A percentile compares a stretch with the other conserved stretches of the same genome.
Conservation (phyloP, 2,888 invertebrate species). For the Drosophila hamatofila region DNA sequence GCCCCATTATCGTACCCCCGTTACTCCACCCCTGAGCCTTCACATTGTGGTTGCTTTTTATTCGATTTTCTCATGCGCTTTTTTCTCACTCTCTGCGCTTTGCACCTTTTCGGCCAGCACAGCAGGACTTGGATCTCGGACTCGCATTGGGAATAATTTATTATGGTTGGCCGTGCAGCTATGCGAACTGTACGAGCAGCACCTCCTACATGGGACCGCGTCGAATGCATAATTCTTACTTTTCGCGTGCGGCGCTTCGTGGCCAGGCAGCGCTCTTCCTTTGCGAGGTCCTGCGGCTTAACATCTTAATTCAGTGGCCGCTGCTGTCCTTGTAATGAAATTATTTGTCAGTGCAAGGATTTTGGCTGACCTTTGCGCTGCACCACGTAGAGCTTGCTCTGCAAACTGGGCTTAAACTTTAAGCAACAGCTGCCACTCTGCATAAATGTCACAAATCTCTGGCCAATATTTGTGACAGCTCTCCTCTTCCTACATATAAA, state of each 20-base stretch:
- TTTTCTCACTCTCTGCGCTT: constrained; percentile 35
- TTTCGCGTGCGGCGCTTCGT: constrained; percentile 50
- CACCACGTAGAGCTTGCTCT: constrained; percentile 2
- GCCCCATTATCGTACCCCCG: neutral
- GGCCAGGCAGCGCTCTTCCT: constrained; percentile 23
- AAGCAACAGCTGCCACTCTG: constrained; percentile 15
- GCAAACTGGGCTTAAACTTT: constrained; percentile 26
- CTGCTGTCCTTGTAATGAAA: constrained; percentile 67
- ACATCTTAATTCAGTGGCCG: constrained; percentile 60
- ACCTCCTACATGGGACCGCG: neutral
- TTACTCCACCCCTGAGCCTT: neutral
- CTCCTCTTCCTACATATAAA: neutral
- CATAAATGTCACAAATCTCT: constrained; percentile 31
- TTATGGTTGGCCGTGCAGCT: constrained; percentile 54
- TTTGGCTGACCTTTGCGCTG: constrained; percentile 23
- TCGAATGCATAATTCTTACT: constrained; percentile 73
- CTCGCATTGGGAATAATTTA: constrained; percentile 73
- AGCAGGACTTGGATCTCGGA: constrained; percentile 39
- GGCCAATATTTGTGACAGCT: constrained; percentile 38
- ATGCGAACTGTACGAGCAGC: neutral
- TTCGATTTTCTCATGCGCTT: constrained; percentile 52
- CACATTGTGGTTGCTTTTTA: constrained; percentile 39
- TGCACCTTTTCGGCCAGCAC: constrained; percentile 44
- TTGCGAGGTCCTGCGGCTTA: constrained; percentile 10
- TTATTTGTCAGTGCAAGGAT: constrained; percentile 69